phyloP scores from a whole-genome alignment of 1,140 invertebrate genomes.

The Ostrea edulis region DNA sequence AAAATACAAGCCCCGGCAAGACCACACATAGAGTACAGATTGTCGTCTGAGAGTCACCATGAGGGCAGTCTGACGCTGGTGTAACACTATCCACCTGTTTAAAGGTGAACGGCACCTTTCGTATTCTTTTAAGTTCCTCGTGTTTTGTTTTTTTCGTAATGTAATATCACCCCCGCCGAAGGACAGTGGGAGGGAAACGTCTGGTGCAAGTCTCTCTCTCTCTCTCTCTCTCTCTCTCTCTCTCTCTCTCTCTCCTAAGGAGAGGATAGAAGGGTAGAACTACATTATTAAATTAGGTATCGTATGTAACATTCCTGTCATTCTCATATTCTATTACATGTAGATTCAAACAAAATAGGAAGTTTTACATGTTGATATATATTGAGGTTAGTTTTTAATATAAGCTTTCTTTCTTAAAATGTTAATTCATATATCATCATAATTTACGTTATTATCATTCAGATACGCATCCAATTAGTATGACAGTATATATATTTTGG shows the following conservation, averaged over 20 bases:
- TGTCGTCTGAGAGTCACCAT: neutral
- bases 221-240: conserved; percentile 19
- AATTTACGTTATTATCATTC: no score
- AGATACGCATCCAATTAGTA: no score
- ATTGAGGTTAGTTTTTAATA: no score
- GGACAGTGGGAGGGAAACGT: neutral
- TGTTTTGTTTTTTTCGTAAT: neutral
- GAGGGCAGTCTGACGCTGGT: neutral
- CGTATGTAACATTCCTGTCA: neutral
- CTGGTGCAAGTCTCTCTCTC: neutral
- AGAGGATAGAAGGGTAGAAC: no score
- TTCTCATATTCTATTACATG: neutral
- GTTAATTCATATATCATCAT: no score
- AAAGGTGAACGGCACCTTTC: neutral
- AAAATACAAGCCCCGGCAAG: neutral
- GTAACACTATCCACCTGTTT: neutral
- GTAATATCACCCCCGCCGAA: neutral
- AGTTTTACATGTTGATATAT: no score
- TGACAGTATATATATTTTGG: no score
- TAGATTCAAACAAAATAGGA: no score
- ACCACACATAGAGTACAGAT: neutral
- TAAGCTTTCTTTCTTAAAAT: no score
- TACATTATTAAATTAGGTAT: neutral
- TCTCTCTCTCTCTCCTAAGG: neutral
- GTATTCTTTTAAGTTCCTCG: neutral